Percentiles rank a stretch among this genome's conserved stretches.
Evolutionary conservation across 1,140 invertebrate species (phyloP).

Genomic region (Scaptomyza hsui): DNA sequence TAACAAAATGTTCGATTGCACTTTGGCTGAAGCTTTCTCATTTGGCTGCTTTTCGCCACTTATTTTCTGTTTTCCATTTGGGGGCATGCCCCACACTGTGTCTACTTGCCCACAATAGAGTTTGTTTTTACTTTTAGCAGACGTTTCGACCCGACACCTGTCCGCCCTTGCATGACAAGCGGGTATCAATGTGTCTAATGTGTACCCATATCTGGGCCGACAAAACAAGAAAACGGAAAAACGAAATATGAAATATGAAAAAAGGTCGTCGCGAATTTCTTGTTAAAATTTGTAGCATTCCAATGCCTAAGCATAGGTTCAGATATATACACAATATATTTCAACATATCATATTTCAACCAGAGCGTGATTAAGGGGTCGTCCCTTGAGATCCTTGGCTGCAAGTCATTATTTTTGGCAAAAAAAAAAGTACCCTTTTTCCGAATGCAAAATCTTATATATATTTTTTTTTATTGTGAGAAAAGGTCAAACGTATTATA

Average conservation of each 20-base stretch:
- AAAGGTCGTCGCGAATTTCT: slow-evolving; percentile 39
- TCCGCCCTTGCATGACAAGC: slow-evolving; percentile 57
- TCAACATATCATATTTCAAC: slow-evolving; percentile 38
- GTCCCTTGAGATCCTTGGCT: neutral
- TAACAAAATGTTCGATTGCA: slow-evolving; percentile 78
- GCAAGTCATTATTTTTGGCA: neutral
- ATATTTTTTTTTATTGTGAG: too few relatives aligned
- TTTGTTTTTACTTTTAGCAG: neutral
- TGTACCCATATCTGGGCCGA: slow-evolving; percentile 25
- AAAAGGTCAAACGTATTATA: neutral
- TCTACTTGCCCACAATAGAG: slow-evolving; percentile 13
- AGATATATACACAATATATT: slow-evolving; percentile 17
- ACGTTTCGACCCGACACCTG: slow-evolving; percentile 11
- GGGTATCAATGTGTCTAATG: slow-evolving; percentile 48
- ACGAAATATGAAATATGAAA: too few relatives aligned
- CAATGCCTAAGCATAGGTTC: slow-evolving; percentile 10
- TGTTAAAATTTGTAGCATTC: slow-evolving; percentile 43
- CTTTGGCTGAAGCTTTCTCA: slow-evolving; percentile 58
- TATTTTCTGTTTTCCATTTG: slow-evolving; percentile 5
- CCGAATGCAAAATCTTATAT: too few relatives aligned
- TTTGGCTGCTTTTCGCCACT: slow-evolving; percentile 28
- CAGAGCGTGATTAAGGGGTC: neutral
- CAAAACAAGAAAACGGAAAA: too few relatives aligned
- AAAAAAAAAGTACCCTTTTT: too few relatives aligned
- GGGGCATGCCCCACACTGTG: slow-evolving; percentile 9